Evolutionary conservation across 1,140 invertebrate species (phyloP), one percentile per base, ranked within the genome.

Genomic region (Panonychus citri): DNA sequence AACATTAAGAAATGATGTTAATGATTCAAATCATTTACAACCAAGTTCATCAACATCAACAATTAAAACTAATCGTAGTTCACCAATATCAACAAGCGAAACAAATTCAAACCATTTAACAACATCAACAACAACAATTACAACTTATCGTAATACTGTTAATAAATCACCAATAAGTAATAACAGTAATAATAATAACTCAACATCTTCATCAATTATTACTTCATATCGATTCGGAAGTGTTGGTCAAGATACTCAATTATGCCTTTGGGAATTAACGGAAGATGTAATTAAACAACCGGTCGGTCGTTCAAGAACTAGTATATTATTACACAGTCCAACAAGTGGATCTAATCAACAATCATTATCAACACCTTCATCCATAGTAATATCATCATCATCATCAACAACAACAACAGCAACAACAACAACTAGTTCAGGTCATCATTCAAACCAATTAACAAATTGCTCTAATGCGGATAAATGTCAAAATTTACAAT

Each of bases 231-330:
- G 89, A 57, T 75, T 96, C 59, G 90, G 88, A n/a, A 90, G 88
- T 59, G 89, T 98, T 1, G 91, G 91, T 19, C 91, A 98, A 70
- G 94, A 99, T 71, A 97, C 93, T 26, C 85, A 94, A 68, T 70
- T 99, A 48, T 97, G 93, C 72, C 73, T 99, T 51, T 98, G 94
- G 94, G 94, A 99, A 68, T 78, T 98, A 25, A 95, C 89, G 19
- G 90, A 97, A 65, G 64, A 98, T 69, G 78, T 93, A 46, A 70
- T 96, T 34, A 76, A 62, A 62, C 73, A 75, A 59, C 70, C 73
- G 30, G 60, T 63, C 53, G 62, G 62, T 34, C 62, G 64, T 59
- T 65, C 64, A 25, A 53, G 64, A 58, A 62, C 60, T 55, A 65
- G 60, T 61, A 49, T 61, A 43, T 56, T 60, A 39, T 56, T 62